A percentile compares a stretch with the other conserved stretches of the same genome.
Conservation (phyloP, 2,113 vertebrate species). For the Hylia prasina region DNA sequence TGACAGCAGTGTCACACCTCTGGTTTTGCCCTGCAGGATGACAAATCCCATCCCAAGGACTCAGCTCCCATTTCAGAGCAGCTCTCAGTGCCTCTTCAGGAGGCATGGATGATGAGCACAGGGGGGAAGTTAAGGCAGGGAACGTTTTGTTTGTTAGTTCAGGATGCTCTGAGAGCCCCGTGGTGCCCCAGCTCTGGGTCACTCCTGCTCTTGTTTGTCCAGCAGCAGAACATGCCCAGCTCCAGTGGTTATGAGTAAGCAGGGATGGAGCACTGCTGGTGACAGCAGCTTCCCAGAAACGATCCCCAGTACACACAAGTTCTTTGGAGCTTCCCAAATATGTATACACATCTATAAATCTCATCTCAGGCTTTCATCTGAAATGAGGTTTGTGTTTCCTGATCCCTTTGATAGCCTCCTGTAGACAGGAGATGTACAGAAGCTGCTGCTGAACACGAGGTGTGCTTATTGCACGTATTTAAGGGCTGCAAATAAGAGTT, state of each 20-base stretch:
- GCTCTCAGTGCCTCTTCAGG: neutral
- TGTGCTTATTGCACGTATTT: neutral
- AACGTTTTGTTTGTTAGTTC: conserved; percentile 6
- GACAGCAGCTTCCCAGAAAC: conserved; percentile 27
- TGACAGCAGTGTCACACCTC: neutral
- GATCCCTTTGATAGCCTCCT: neutral
- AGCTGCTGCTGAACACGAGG: neutral
- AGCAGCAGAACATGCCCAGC: neutral
- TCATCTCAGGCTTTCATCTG: neutral
- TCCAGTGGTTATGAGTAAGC: conserved; percentile 7
- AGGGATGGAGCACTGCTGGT: neutral
- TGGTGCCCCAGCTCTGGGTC: conserved; percentile 10
- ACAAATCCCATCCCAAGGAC: neutral
- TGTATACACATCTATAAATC: neutral
- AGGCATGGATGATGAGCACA: neutral
- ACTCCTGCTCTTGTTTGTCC: conserved; percentile 6
- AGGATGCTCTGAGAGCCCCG: neutral
- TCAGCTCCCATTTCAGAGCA: neutral
- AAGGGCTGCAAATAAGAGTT: neutral
- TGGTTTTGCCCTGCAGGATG: neutral
- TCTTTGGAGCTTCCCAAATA: neutral
- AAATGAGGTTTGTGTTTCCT: neutral
- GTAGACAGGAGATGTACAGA: neutral
- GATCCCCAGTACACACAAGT: neutral
- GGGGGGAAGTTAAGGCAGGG: neutral